Evolutionary conservation across 2,888 invertebrate species (phyloP).

Genomic region (Folsomia manolachei): DNA sequence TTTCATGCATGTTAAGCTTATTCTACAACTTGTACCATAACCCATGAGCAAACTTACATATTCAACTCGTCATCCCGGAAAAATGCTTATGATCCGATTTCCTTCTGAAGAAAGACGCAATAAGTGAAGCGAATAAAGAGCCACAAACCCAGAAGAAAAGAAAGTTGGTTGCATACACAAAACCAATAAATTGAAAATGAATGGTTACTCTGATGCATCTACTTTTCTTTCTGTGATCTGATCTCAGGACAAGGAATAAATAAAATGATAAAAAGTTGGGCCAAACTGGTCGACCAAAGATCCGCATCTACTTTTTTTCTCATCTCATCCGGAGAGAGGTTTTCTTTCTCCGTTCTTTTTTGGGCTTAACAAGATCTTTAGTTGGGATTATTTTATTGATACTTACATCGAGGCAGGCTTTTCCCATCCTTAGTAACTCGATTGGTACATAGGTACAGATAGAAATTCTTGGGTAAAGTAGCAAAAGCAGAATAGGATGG

Average conservation of each 20-base stretch:
- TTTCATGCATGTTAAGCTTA: no score
- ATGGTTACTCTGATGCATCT: neutral
- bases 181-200: conserved; percentile 3
- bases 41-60: no score
- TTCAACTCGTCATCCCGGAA: no score
- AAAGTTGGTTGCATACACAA: neutral
- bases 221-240: no score
- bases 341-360: neutral
- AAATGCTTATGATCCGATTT: neutral
- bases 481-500: no score
- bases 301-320: neutral
- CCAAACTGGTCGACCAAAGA: neutral
- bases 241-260: neutral
- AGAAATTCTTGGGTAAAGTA: neutral
- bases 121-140: neutral
- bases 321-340: neutral
- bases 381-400: conserved; percentile 3
- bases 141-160: neutral
- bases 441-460: neutral
- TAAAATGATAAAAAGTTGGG: neutral
- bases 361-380: neutral
- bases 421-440: neutral
- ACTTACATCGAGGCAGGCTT: neutral
- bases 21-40: no score
- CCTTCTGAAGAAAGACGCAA: neutral